A percentile compares a stretch with the other conserved stretches of the same genome.
Evolutionary conservation across 1,140 invertebrate genomes (phyloP).

Genomic region (Samia ricini): DNA sequence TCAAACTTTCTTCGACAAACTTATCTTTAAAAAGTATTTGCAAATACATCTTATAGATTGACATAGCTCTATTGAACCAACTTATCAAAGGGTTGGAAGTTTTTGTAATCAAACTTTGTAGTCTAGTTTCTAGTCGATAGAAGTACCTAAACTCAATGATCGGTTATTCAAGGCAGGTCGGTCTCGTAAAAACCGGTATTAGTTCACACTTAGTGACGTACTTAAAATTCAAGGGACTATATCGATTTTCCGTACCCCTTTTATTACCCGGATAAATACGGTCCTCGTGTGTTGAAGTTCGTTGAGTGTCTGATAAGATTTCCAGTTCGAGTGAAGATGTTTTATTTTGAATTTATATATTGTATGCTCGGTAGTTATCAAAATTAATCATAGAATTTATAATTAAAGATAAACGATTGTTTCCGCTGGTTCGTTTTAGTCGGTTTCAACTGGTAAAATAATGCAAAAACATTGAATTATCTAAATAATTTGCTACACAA

Average conservation of each 20-base stretch:
- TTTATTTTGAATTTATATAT: no score
- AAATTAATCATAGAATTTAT: no score
- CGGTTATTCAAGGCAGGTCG: constrained; percentile 24
- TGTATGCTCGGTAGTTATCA: no score
- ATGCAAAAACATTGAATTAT: no score
- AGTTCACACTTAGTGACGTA: constrained; percentile 36
- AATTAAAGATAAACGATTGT: no score
- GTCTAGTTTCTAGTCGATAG: not conserved
- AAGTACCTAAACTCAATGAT: constrained; percentile 17
- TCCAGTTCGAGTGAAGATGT: not conserved
- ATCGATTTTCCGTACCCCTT: constrained; percentile 21
- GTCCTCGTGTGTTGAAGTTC: not conserved
- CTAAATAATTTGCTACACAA: no score
- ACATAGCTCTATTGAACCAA: no score
- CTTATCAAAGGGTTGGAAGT: not conserved
- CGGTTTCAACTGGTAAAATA: no score
- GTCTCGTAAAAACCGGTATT: constrained; percentile 42
- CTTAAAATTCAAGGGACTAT: constrained; percentile 34
- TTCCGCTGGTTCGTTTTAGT: no score
- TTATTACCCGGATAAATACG: not conserved
- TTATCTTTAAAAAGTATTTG: no score
- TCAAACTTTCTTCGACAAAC: no score
- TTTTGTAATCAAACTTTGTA: not conserved
- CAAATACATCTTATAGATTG: no score
- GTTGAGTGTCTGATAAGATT: not conserved